Evolutionary conservation across 2,888 invertebrate species (phyloP).

Genomic region (Xestobium rufovillosum): DNA sequence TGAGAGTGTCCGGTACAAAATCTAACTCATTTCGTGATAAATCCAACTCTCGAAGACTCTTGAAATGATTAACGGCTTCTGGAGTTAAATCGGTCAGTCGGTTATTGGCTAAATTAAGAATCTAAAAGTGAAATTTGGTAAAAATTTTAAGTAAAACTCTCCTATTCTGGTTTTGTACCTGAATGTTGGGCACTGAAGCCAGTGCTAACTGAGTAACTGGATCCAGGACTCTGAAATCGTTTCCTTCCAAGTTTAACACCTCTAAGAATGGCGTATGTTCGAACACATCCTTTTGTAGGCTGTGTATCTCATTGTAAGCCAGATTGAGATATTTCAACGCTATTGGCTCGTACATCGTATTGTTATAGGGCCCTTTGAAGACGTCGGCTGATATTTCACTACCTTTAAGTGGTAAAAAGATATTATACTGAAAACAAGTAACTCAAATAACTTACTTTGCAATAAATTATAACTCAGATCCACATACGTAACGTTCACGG

Average conservation of each 20-base stretch:
- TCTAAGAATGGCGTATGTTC: slow-evolving; percentile 56
- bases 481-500: slow-evolving; percentile 47
- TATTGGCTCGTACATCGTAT: slow-evolving; percentile 49
- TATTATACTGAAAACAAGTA: too few relatives aligned
- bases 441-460: slow-evolving; percentile 49
- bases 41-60: slow-evolving; percentile 49
- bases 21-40: slow-evolving; percentile 54
- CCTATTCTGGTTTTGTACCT: slow-evolving; percentile 42
- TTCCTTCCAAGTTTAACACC: slow-evolving; percentile 54
- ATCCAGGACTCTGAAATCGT: slow-evolving; percentile 55
- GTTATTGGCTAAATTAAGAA: slow-evolving; percentile 44
- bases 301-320: slow-evolving; percentile 56
- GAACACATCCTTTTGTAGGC: slow-evolving; percentile 54
- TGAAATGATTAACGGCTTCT: slow-evolving; percentile 47
- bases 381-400: slow-evolving; percentile 55
- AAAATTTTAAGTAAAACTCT: neutral
- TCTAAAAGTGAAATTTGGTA: slow-evolving; percentile 25
- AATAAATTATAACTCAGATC: slow-evolving; percentile 53
- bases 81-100: slow-evolving; percentile 50
- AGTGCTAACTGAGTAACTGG: slow-evolving; percentile 52
- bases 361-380: slow-evolving; percentile 58
- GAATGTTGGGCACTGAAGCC: slow-evolving; percentile 47
- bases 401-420: too few relatives aligned
- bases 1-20: slow-evolving; percentile 52
- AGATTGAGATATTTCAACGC: slow-evolving; percentile 54